These are phyloP conservation scores for Oceanodroma leucorhoa DNA, from an alignment of 2,797 vertebrate species.

Conservation along the genomic window DNA sequence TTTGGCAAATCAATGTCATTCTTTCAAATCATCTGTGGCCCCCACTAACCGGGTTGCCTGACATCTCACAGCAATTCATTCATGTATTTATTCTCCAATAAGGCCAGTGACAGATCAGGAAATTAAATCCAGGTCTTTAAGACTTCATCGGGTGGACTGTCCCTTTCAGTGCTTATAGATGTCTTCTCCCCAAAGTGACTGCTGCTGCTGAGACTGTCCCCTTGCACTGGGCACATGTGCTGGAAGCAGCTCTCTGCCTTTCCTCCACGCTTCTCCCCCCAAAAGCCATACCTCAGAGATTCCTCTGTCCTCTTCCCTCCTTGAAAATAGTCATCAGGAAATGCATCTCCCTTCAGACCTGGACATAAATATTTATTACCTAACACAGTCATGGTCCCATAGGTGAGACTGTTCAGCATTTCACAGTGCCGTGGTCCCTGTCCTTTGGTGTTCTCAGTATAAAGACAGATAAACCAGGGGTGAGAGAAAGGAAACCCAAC, in stretches of 20 bases:
- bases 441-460: neutral
- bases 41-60: neutral
- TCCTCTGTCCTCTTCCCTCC: neutral
- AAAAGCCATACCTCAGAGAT: neutral
- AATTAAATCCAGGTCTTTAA: neutral
- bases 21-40: neutral
- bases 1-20: neutral
- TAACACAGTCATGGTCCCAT: neutral
- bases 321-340: neutral
- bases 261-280: neutral
- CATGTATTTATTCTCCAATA: neutral
- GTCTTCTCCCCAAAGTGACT: neutral
- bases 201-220: neutral
- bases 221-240: too few relatives aligned
- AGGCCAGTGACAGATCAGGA: neutral
- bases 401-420: neutral
- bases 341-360: neutral
- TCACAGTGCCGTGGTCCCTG: fast-evolving
- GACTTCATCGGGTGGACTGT: neutral
- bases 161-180: neutral
- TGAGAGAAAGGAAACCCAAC: neutral
- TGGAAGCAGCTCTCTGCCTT: neutral
- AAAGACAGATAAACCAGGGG: neutral
- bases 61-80: neutral
- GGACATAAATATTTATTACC: neutral